A percentile compares a stretch with the other conserved stretches of the same genome.
Evolutionary conservation across 2,797 vertebrate species (phyloP).

Genomic region (Spondyliosoma cantharus): DNA sequence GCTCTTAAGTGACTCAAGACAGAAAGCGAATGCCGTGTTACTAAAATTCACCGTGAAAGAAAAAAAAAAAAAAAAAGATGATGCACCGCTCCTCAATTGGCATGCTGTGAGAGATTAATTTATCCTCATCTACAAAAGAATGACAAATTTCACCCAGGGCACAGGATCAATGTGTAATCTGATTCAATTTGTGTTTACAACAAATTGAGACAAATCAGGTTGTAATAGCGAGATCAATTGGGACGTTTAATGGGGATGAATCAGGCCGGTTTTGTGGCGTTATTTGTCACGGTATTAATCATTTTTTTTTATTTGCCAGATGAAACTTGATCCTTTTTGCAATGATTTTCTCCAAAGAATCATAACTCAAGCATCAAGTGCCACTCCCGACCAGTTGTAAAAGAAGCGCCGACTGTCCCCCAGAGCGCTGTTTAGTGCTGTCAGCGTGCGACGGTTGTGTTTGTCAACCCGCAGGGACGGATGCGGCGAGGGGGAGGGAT

Average conservation of each 20-base stretch:
- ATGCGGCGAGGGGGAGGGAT: conserved; percentile 22
- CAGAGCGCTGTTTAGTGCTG: conserved; percentile 50
- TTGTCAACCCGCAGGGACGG: conserved; percentile 45
- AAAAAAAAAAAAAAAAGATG: not conserved
- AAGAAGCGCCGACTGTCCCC: conserved; percentile 40
- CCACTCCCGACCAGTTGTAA: conserved; percentile 42
- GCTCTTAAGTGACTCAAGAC: not conserved
- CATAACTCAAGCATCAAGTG: conserved; percentile 59
- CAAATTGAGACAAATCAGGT: conserved; percentile 78
- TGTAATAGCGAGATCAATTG: conserved; percentile 60
- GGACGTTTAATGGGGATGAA: conserved; percentile 43
- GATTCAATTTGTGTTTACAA: conserved; percentile 66
- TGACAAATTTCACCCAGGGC: conserved; percentile 52
- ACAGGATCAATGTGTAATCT: conserved; percentile 73
- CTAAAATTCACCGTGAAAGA: conserved; percentile 1
- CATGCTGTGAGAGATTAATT: conserved; percentile 41
- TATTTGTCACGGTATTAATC: conserved; percentile 58
- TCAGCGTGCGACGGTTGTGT: conserved; percentile 8
- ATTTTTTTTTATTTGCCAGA: conserved; percentile 72
- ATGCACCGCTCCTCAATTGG: not conserved
- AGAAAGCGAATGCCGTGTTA: not conserved
- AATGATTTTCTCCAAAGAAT: conserved; percentile 53
- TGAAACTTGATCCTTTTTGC: conserved; percentile 53
- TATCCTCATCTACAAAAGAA: conserved; percentile 59
- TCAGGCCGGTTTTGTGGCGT: conserved; percentile 22